Evolutionary conservation across 1,140 invertebrate species (phyloP), one percentile per base, ranked within the genome.

Genomic region (Trinorchestia longiramus): DNA sequence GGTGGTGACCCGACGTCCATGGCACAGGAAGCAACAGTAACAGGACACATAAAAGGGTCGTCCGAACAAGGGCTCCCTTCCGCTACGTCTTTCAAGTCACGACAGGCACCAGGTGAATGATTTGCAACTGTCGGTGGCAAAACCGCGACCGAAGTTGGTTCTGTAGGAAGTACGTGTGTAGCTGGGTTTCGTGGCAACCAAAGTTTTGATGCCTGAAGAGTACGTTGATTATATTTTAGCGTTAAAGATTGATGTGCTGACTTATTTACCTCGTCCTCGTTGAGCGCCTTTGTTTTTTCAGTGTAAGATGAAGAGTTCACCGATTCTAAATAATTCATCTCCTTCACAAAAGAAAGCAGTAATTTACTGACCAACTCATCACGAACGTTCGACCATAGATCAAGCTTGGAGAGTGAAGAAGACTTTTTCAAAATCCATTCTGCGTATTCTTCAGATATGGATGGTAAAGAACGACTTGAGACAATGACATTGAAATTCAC

Each of bases 331-430:
- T 91, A 91, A 44, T 44, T 94, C 19, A 94, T 47, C 40, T 94
- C 92, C 44, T 94, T 94, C 40, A 43, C 92, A 47, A 94, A 94
- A 41, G 92, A 45, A 47, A 94, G 92, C 44, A 94, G 43, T 47
- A 94, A 94, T 94, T 94, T 94, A 94, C 92, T 94, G 3, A 94
- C 92, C 40, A 94, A 43, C 40, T 94, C 92, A 44, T 94, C 92
- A n/a, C 92, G 43, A 94, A 94, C 92, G 43, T 44, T 47, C 47
- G 92, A 47, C 92, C 92, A 94, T 45, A n/a, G 44, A 43, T 94
- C 43, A 45, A 94, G 44, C 44, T 94, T 94, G 1, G 43, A 40
- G 11, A 94, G 40, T 6, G 92, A 94, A 47, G 92, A 94, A 40
- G 92, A 94, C 4, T 28, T 47, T 8, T 47, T 94, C 43, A 6